Percentiles rank a stretch among this genome's conserved stretches.
These are phyloP conservation scores for Capreolus pygargus DNA, from an alignment of 2,113 vertebrate genomes.

Conservation along the genomic window DNA sequence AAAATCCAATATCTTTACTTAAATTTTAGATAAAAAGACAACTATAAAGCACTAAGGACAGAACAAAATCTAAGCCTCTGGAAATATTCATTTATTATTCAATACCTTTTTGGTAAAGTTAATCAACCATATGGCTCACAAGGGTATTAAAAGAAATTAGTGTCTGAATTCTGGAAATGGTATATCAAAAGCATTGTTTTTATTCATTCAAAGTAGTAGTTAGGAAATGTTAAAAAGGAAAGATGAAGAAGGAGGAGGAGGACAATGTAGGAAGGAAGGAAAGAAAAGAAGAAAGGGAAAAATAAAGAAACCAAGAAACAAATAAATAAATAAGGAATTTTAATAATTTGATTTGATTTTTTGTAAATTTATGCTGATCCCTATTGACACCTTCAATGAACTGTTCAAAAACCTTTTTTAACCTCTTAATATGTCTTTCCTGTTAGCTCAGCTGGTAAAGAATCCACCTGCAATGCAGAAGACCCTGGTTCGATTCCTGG, in stretches of 20 bases:
- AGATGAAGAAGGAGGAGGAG: neutral
- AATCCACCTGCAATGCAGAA: neutral
- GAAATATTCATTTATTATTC: neutral
- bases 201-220: neutral
- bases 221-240: neutral
- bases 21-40: slow-evolving; percentile 7
- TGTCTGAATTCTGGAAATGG: neutral
- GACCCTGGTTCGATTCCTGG: neutral
- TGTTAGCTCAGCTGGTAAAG: neutral
- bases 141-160: neutral
- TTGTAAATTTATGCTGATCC: neutral
- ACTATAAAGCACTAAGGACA: neutral
- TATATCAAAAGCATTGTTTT: neutral
- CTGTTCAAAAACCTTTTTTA: neutral
- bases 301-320: neutral
- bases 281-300: neutral
- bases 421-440: neutral
- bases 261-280: neutral
- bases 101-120: neutral
- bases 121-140: neutral
- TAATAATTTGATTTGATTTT: neutral
- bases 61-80: neutral
- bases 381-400: neutral
- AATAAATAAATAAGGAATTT: neutral
- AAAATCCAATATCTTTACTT: neutral